Base-by-base conservation (phyloP, 2,113 vertebrate genomes). In the Austrofundulus limnaeus region DNA sequence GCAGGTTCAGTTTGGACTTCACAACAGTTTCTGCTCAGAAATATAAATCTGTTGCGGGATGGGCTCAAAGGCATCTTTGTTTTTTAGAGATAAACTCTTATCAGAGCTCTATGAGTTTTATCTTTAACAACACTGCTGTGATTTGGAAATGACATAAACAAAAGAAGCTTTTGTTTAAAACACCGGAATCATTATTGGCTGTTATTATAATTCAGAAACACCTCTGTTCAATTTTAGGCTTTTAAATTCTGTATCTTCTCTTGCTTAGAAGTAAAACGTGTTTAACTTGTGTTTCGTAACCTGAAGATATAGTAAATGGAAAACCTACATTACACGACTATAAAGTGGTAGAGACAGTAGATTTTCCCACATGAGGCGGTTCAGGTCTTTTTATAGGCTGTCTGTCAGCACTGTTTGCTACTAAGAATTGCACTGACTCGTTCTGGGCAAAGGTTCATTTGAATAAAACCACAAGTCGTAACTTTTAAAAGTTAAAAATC, bases 21-120 rank as follows among this genome's bases (percentile, higher is more conserved):
- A 7, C 16, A 43, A 17, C 28, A 51, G 20, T 64, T 71, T 54
- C 34, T 61, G 13, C 21, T 61, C 39, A 7, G 25, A 53, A 21
- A 34, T 11, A 59, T 38, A 12, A 53, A 17, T 41, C 15, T 61
- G 23, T 43, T 56, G 15, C 58, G 9, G 61, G 56, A 72, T 41
- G 25, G 25, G 48, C 47, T 66, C 37, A 34, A 14, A 14, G 45
- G 59, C 11, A 17, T 20, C n/a, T 28, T 53, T 55, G 19, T 6
- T 11, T 63, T 0, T 28, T 11, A 23, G 38, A 17, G 38, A 42
- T 16, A n/a, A 42, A 24, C 20, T 24, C 16, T 20, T 6, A 37
- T 7, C 37, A 16, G 19, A 5, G 7, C 13, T 2, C 3, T 8
- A 56, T 4, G 17, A 19, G 11, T 38, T 10, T 9, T 20, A 17